A percentile compares a stretch with the other conserved stretches of the same genome.
phyloP scores from a whole-genome alignment of 2,888 invertebrate genomes.

The Spicauda simplicius region DNA sequence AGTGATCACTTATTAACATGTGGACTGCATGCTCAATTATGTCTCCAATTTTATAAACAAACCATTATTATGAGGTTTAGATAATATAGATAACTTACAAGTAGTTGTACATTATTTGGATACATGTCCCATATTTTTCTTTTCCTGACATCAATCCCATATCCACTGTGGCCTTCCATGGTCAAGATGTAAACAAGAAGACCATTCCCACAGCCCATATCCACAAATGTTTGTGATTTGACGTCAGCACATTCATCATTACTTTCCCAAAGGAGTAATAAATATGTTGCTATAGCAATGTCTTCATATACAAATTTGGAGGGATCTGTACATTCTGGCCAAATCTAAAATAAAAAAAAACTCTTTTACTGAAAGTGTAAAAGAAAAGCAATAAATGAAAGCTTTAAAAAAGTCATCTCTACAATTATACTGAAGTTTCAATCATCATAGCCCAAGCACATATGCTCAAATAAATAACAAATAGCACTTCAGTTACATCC shows the following conservation, averaged over 20 bases:
- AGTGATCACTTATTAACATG: too few relatives aligned
- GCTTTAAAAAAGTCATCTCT: too few relatives aligned
- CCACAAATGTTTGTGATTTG: conserved; percentile 89
- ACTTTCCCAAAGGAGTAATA: conserved; percentile 91
- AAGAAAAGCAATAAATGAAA: too few relatives aligned
- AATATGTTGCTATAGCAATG: conserved; percentile 95
- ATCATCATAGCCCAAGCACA: too few relatives aligned
- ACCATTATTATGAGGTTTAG: too few relatives aligned
- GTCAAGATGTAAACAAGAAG: conserved; percentile 94
- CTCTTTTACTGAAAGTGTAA: too few relatives aligned
- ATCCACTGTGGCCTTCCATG: conserved; percentile 92
- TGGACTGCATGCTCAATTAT: too few relatives aligned
- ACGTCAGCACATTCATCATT: conserved; percentile 72
- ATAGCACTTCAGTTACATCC: too few relatives aligned
- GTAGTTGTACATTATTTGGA: conserved; percentile 85
- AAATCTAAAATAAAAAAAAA: conserved; percentile 83
- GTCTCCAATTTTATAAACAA: too few relatives aligned
- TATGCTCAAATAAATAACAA: too few relatives aligned
- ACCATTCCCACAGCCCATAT: conserved; percentile 99
- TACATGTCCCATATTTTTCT: conserved; percentile 96
- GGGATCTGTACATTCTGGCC: conserved; percentile 97
- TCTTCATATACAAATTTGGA: conserved; percentile 98
- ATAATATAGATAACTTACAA: conserved; percentile 41
- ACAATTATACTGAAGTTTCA: too few relatives aligned
- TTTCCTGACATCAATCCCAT: conserved; percentile 93